Evolutionary conservation across 2,888 invertebrate species (phyloP).

Genomic region (Cerceris rybyensis): DNA sequence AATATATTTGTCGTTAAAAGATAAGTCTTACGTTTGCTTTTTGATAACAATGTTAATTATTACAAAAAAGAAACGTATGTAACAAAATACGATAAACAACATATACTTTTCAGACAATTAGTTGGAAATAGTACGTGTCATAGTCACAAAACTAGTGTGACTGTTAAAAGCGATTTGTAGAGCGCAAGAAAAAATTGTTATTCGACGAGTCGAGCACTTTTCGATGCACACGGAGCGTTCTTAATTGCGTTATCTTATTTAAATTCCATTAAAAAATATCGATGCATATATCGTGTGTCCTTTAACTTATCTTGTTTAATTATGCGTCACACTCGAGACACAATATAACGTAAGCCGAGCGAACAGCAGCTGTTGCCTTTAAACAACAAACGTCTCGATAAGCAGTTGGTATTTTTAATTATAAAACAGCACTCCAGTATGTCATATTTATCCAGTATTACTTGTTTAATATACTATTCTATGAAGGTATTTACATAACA

Average conservation of each 20-base stretch:
- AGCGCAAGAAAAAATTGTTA: not conserved
- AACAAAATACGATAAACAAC: too few relatives aligned
- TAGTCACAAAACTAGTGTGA: not conserved
- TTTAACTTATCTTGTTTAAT: constrained; percentile 48
- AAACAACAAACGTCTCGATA: constrained; percentile 24
- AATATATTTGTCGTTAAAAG: not conserved
- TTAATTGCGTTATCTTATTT: constrained; percentile 10
- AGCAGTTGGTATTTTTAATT: constrained; percentile 22
- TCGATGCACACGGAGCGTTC: not conserved
- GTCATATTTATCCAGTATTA: constrained; percentile 17
- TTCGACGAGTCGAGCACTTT: not conserved
- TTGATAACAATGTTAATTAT: not conserved
- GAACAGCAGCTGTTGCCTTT: constrained; percentile 22
- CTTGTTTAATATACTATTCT: not conserved
- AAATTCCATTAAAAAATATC: constrained; percentile 23
- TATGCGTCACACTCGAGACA: constrained; percentile 29
- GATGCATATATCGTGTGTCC: constrained; percentile 5
- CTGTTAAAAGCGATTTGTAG: not conserved
- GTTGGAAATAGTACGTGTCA: not conserved
- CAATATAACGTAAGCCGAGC: constrained; percentile 22
- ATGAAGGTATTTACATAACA: constrained; percentile 1
- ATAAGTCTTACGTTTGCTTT: not conserved
- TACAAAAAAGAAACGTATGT: too few relatives aligned
- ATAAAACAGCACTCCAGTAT: constrained; percentile 8
- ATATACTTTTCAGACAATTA: too few relatives aligned